Conservation (phyloP, 2,113 vertebrate species). For the Myrmecophaga tridactyla region DNA sequence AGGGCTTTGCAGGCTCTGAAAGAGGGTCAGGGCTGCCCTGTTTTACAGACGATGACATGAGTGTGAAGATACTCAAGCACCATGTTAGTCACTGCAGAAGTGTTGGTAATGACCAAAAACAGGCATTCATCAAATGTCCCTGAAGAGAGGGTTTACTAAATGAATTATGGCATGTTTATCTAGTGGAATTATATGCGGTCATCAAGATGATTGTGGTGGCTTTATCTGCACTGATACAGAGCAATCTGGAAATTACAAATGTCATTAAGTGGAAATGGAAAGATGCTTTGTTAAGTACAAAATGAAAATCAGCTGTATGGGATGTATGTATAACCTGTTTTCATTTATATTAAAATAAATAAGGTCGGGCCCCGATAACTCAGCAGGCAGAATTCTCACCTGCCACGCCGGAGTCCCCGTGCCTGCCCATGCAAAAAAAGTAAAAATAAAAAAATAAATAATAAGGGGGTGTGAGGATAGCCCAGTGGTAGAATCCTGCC, state of each 20-base stretch:
- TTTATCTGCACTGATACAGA: fast-evolving
- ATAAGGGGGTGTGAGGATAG: too few species aligned
- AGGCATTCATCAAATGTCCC: not conserved
- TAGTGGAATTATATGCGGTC: not conserved
- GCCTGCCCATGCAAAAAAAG: too few species aligned
- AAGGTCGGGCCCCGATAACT: too few species aligned
- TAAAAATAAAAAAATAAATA: too few species aligned
- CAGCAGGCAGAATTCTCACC: too few species aligned
- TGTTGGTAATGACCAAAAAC: too few species aligned
- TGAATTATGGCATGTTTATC: not conserved
- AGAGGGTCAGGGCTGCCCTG: not conserved
- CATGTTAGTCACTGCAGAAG: not conserved
- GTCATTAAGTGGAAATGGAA: too few species aligned
- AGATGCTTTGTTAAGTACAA: fast-evolving
- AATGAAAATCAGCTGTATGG: not conserved
- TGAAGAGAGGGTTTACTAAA: not conserved
- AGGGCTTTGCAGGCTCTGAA: too few species aligned
- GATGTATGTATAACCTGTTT: fast-evolving
- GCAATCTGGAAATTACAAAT: too few species aligned
- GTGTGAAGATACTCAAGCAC: not conserved
- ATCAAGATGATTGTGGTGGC: not conserved
- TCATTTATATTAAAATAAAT: not conserved
- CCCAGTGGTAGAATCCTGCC: too few species aligned
- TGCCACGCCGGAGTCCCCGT: too few species aligned
- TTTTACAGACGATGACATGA: fast-evolving